Conservation (phyloP, 1,140 invertebrate species). For the Sogatella furcifera region DNA sequence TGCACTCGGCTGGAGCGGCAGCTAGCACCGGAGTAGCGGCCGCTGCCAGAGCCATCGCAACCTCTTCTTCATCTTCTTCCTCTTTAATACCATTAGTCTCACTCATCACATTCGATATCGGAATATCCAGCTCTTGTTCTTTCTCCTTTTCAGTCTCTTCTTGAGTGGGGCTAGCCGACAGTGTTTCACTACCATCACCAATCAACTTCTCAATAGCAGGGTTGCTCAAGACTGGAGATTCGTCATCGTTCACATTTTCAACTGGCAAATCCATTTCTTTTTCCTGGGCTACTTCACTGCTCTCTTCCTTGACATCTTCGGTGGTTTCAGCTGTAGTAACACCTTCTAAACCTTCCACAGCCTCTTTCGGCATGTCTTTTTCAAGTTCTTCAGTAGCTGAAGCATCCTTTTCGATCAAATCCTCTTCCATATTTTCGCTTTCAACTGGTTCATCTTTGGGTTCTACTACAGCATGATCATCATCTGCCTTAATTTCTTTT, state of each 20-base stretch:
- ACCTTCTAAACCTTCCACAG: not conserved
- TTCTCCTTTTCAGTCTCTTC: conserved; percentile 6
- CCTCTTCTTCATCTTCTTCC: not conserved
- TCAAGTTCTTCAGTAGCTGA: too few relatives aligned
- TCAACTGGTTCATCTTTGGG: not conserved
- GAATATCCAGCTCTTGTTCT: conserved; percentile 3
- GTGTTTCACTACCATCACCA: not conserved
- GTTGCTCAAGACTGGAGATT: too few relatives aligned
- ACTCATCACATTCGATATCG: not conserved
- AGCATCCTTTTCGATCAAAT: too few relatives aligned
- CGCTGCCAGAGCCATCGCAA: not conserved
- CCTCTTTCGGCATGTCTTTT: not conserved
- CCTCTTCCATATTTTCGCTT: not conserved
- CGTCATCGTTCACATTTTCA: too few relatives aligned
- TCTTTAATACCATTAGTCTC: not conserved
- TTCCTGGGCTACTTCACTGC: conserved; percentile 1
- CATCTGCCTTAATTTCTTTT: not conserved
- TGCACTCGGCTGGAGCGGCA: not conserved
- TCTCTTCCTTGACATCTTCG: not conserved
- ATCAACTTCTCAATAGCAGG: too few relatives aligned
- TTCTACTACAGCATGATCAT: not conserved
- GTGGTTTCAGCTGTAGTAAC: not conserved
- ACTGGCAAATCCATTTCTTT: not conserved
- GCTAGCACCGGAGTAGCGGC: not conserved
- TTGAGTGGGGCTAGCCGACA: not conserved